These are phyloP conservation scores for Elysia crispata DNA, from an alignment of 2,888 invertebrate genomes.

Conservation along the genomic window DNA sequence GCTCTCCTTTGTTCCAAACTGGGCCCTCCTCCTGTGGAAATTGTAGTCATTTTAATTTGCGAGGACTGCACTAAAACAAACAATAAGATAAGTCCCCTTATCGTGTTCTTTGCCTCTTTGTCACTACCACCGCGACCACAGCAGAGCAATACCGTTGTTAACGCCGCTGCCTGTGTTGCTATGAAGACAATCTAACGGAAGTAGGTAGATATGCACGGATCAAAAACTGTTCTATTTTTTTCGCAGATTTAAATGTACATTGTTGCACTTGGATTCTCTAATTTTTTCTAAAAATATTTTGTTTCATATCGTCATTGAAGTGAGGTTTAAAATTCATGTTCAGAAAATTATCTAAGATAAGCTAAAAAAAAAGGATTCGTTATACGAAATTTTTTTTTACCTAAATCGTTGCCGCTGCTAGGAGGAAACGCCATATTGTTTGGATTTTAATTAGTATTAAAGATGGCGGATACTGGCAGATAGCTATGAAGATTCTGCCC, in stretches of 20 bases:
- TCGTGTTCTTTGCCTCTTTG: background rate
- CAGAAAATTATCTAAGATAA: too few relatives aligned
- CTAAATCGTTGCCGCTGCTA: constrained; percentile 27
- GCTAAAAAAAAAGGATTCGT: too few relatives aligned
- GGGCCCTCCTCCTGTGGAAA: constrained; percentile 76
- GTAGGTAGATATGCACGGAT: background rate
- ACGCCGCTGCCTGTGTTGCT: constrained; percentile 52
- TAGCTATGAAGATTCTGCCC: too few relatives aligned
- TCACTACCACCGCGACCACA: constrained; percentile 15
- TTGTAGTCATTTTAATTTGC: constrained; percentile 71
- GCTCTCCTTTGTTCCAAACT: constrained; percentile 72
- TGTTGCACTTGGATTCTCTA: too few relatives aligned
- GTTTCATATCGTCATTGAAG: too few relatives aligned
- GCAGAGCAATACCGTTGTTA: constrained; percentile 41
- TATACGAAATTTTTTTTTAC: too few relatives aligned
- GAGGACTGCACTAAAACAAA: background rate
- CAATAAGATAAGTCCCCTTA: constrained; percentile 2
- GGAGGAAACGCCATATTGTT: constrained; percentile 42
- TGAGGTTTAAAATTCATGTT: too few relatives aligned
- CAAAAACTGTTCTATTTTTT: background rate
- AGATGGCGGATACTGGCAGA: constrained; percentile 22
- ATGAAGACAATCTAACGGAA: constrained; percentile 43
- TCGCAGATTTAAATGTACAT: too few relatives aligned
- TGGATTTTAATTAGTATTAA: constrained; percentile 42
- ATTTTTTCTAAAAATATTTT: too few relatives aligned